These are phyloP conservation scores for Corythaeola cristata DNA, from an alignment of 2,113 vertebrate species.

Conservation along the genomic window DNA sequence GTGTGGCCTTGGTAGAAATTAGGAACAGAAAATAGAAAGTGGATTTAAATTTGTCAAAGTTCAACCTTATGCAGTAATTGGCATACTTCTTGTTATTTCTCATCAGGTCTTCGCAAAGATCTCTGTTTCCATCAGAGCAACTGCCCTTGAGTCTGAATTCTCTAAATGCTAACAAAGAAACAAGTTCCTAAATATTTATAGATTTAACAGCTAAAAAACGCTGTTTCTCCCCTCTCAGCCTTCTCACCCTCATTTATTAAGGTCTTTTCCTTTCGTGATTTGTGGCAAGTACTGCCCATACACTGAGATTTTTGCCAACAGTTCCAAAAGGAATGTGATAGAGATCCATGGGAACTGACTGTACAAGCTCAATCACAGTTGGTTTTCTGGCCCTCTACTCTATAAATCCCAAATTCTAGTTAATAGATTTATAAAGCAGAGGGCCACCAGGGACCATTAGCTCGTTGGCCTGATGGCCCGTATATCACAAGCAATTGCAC, in stretches of 20 bases:
- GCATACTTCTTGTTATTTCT: not conserved
- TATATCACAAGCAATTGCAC: slow-evolving; percentile 9
- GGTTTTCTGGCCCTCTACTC: not conserved
- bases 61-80: not conserved
- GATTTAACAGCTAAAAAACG: not conserved
- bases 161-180: not conserved
- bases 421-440: slow-evolving; percentile 37
- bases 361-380: not conserved
- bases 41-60: not conserved
- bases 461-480: not conserved
- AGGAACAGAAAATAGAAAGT: not conserved
- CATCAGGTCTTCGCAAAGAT: not conserved
- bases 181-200: not conserved
- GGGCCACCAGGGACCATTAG: not conserved
- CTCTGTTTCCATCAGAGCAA: not conserved
- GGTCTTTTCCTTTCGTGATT: not conserved
- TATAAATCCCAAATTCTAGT: slow-evolving; percentile 10
- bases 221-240: not conserved
- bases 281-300: not conserved
- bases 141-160: not conserved
- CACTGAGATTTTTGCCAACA: not conserved
- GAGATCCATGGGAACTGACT: not conserved
- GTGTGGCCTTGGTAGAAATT: not conserved
- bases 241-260: not conserved
- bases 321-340: not conserved